Conservation (phyloP, 2,888 invertebrate species). For the Cryptus armator region DNA sequence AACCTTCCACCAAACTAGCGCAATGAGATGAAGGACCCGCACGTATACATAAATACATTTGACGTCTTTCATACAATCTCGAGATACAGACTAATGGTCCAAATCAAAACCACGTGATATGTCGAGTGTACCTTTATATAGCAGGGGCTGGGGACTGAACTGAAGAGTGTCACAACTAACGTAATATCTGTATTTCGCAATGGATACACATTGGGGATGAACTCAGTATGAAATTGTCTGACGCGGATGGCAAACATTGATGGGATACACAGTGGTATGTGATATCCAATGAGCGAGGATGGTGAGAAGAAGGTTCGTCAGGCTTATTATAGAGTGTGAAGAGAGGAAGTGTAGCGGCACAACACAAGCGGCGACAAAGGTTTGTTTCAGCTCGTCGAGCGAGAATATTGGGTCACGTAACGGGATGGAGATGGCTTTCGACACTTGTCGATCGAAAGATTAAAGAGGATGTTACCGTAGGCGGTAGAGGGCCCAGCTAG, state of each 20-base stretch:
- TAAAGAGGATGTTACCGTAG: constrained; percentile 76
- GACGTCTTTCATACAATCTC: constrained; percentile 26
- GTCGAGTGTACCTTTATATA: too few relatives aligned
- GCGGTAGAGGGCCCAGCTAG: constrained; percentile 46
- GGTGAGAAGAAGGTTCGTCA: constrained; percentile 22
- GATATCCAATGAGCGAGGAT: constrained; percentile 23
- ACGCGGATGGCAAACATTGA: background rate
- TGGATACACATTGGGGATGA: background rate
- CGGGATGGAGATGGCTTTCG: constrained; percentile 65
- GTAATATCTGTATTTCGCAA: background rate
- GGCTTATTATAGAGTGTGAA: constrained; percentile 30
- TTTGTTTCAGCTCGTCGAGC: constrained; percentile 54
- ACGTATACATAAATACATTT: background rate
- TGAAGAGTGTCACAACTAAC: background rate
- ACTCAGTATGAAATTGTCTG: background rate
- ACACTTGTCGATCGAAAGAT: constrained; percentile 79
- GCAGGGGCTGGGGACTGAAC: background rate
- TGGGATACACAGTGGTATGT: background rate
- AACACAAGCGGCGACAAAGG: constrained; percentile 10
- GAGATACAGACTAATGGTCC: constrained; percentile 7
- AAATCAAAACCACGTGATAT: background rate
- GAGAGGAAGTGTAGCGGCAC: background rate
- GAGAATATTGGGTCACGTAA: constrained; percentile 49
- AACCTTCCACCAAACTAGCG: constrained; percentile 38
- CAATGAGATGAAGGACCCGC: constrained; percentile 39